These are phyloP conservation scores for Oryzias melastigma DNA, from an alignment of 2,113 vertebrate species.

Conservation along the genomic window DNA sequence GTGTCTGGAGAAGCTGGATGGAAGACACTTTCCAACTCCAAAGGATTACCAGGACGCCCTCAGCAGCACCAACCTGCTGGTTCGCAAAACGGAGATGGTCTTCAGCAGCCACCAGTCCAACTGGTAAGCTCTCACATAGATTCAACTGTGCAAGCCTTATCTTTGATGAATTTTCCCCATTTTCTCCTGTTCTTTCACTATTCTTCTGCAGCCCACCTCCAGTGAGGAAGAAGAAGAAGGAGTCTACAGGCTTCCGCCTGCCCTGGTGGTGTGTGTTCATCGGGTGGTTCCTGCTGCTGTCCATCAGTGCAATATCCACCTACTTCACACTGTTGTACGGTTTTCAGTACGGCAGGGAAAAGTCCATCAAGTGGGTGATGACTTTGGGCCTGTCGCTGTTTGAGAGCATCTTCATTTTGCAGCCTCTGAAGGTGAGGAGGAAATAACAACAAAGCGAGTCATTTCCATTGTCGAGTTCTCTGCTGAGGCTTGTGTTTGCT, in stretches of 20 bases:
- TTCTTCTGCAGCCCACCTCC: conserved; percentile 38
- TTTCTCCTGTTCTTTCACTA: neutral
- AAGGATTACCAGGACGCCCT: conserved; percentile 58
- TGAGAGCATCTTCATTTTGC: conserved; percentile 84
- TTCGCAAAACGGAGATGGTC: conserved; percentile 74
- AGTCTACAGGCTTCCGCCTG: conserved; percentile 59
- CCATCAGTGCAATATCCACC: conserved; percentile 79
- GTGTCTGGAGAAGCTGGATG: conserved; percentile 64
- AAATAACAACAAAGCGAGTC: neutral
- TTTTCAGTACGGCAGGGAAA: conserved; percentile 77
- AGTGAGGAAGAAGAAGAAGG: conserved; percentile 46
- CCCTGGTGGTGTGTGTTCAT: conserved; percentile 84
- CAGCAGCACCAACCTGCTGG: conserved; percentile 53
- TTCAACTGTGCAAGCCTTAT: neutral
- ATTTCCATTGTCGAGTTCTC: neutral
- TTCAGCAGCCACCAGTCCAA: conserved; percentile 62
- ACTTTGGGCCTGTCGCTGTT: conserved; percentile 81
- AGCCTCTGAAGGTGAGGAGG: conserved; percentile 79
- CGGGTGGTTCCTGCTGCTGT: conserved; percentile 79
- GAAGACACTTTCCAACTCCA: conserved; percentile 49
- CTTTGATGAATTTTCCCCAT: neutral
- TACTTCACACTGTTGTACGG: conserved; percentile 83
- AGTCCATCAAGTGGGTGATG: conserved; percentile 80
- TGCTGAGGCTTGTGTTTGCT: conserved; percentile 10
- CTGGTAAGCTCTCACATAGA: conserved; percentile 56